These are phyloP conservation scores for Urocolius indicus DNA, from an alignment of 2,113 vertebrate genomes.

Conservation along the genomic window DNA sequence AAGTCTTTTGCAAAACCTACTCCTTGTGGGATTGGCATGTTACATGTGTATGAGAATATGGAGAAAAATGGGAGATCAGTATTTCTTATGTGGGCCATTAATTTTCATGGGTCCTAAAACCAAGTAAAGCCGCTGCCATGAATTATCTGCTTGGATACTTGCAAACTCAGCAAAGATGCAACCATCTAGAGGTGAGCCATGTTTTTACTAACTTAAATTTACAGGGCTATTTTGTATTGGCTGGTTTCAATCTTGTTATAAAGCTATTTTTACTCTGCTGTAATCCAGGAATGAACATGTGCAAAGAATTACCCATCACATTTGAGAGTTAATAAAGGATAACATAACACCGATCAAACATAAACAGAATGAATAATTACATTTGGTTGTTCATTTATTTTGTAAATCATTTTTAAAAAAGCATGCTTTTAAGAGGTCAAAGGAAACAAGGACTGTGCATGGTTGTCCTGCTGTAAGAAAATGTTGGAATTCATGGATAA, in stretches of 20 bases:
- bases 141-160: background rate
- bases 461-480: background rate
- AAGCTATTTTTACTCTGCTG: background rate
- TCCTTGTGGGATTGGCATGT: background rate
- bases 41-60: background rate
- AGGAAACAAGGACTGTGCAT: background rate
- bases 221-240: constrained; percentile 12
- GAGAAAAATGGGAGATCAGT: background rate
- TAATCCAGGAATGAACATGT: constrained; percentile 22
- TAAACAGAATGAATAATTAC: constrained; percentile 27
- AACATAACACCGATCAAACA: constrained; percentile 25
- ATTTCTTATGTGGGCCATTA: background rate
- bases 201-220: constrained; percentile 38
- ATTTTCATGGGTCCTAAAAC: constrained; percentile 21
- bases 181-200: constrained; percentile 4
- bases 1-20: background rate
- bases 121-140: background rate
- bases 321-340: constrained; percentile 43
- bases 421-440: background rate
- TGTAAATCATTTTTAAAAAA: background rate
- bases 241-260: background rate
- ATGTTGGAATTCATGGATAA: background rate
- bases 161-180: constrained; percentile 51
- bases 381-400: background rate
- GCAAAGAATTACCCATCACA: constrained; percentile 48